phyloP scores from a whole-genome alignment of 2,888 invertebrate genomes.

The Enchytraeus crypticus region DNA sequence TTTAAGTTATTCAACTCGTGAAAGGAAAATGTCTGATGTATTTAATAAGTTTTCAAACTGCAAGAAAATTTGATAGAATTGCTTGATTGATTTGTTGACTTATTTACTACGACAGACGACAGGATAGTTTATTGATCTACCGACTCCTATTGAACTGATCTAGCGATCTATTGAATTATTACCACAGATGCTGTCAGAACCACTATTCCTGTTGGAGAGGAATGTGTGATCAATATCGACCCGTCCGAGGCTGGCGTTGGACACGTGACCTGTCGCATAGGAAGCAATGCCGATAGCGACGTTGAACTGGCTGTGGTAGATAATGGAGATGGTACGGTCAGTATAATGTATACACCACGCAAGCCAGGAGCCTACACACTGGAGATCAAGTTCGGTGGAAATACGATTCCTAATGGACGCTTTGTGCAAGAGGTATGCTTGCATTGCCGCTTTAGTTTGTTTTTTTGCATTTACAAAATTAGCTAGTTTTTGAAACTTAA shows the following conservation, averaged over 20 bases:
- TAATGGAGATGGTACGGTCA: constrained; percentile 94
- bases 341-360: constrained; percentile 88
- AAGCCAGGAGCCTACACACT: constrained; percentile 96
- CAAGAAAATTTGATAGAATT: background rate
- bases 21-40: background rate
- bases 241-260: constrained; percentile 16
- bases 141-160: too few species aligned
- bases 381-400: constrained; percentile 85
- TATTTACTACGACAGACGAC: background rate
- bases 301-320: constrained; percentile 60
- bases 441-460: too few species aligned
- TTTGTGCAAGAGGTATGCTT: constrained; percentile 13
- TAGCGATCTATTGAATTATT: too few species aligned
- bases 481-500: too few species aligned
- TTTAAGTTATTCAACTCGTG: too few species aligned
- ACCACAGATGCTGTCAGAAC: constrained; percentile 8
- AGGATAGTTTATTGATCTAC: too few species aligned
- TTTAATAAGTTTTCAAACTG: background rate
- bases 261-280: constrained; percentile 14
- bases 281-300: constrained; percentile 14
- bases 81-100: background rate
- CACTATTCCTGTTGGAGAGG: constrained; percentile 13
- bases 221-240: constrained; percentile 10
- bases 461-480: too few species aligned
- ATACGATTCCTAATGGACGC: constrained; percentile 53